Percentiles rank a stretch among this genome's conserved stretches.
Conservation (phyloP, 2,888 invertebrate genomes). For the Oasisia sp. region DNA sequence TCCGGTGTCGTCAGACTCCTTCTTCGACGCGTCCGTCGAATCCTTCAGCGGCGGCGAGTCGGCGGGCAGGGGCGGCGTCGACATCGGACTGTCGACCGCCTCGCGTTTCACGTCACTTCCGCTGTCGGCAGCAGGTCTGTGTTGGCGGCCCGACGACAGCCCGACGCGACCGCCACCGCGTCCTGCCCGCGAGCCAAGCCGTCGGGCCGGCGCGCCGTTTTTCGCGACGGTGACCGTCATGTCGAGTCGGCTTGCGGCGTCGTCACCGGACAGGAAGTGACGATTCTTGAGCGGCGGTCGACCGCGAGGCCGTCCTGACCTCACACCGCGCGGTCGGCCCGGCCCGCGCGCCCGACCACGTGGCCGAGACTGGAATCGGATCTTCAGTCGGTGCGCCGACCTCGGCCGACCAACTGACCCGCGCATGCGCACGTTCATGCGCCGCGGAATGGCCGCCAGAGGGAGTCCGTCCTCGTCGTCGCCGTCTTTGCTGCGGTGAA, state of each 20-base stretch:
- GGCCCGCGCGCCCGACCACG: background rate
- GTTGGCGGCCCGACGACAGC: background rate
- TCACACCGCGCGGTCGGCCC: background rate
- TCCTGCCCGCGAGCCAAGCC: background rate
- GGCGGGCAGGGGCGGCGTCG: background rate
- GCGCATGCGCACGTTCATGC: constrained; percentile 17
- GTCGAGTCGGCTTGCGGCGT: background rate
- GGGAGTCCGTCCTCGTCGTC: background rate
- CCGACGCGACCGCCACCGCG: background rate
- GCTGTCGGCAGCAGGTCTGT: background rate
- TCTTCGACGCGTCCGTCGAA: background rate
- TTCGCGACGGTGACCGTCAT: background rate
- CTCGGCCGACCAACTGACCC: background rate
- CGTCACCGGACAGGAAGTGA: background rate
- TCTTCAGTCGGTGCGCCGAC: background rate
- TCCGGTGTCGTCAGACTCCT: background rate
- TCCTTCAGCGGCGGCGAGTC: background rate
- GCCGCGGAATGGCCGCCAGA: background rate
- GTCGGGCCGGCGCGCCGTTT: background rate
- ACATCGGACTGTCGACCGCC: background rate
- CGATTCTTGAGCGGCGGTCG: background rate
- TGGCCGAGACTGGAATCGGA: background rate
- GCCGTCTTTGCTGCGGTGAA: background rate
- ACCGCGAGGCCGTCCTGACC: background rate
- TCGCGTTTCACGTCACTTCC: background rate